Base-by-base conservation (phyloP, 2,797 vertebrate genomes). In the Characodon lateralis region DNA sequence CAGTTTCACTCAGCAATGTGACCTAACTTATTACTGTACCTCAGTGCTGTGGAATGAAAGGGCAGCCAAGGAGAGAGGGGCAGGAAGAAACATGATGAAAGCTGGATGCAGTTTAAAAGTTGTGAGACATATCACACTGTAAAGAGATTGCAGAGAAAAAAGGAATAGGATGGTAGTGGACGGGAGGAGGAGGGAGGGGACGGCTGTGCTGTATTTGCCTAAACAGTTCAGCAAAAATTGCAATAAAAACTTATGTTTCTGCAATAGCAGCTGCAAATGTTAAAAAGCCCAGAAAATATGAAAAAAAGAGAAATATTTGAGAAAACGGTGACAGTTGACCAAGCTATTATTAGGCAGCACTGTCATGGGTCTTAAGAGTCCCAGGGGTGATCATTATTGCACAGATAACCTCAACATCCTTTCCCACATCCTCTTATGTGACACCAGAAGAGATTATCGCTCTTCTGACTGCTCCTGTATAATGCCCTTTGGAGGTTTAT, bases 401-500 rank as follows among this genome's bases (percentile, higher is more conserved):
- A 79, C 73, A 83, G 90, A 93, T 93, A 91, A 92, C 90, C 89
- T 87, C 72, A 0, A 71, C 85, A 85, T 81, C 78, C 80, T 85
- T 71, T 61, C 24, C 74, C 28, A 68, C 39, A 68, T 82, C 76
- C 82, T 87, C 86, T 87, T 78, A 84, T 88, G 87, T 92, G 88
- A 89, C 88, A 91, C 85, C 83, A 73, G 84, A 84, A 80, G 72
- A 84, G 92, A 93, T 93, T 93, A 92, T 91, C 86, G 90, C 77
- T 88, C 77, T 71, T 76, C 58, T 71, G 56, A 87, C 80, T 91
- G 84, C 81, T 85, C 88, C 91, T 91, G 86, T 89, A 89, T 89
- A 90, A 88, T 77, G 78, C 71, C 59, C 83, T 87, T 82, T 85
- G 76, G 78, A 81, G 88, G 77, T 89, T 91, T 89, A 88, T 91